Conservation (phyloP, 2,113 vertebrate species). For the Ophiodon elongatus region DNA sequence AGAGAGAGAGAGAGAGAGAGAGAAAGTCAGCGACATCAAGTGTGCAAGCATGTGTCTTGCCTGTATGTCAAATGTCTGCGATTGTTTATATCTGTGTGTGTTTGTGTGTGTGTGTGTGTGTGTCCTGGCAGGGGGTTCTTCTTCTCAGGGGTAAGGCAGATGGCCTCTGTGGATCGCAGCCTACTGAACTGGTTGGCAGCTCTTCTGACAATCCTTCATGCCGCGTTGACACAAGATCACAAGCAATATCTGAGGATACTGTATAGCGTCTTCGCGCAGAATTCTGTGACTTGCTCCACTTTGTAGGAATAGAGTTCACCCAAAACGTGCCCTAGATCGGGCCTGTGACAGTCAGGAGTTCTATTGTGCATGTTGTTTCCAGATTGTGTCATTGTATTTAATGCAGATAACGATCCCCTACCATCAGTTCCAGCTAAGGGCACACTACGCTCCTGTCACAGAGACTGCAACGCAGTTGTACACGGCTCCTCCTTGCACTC, state of each 20-base stretch:
- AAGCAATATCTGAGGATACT: constrained; percentile 62
- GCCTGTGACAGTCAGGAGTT: constrained; percentile 20
- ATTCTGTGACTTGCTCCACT: constrained; percentile 60
- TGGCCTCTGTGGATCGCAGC: constrained; percentile 68
- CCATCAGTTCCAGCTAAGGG: constrained; percentile 21
- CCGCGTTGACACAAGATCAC: constrained; percentile 66
- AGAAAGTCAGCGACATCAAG: constrained; percentile 27
- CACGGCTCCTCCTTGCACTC: constrained; percentile 37
- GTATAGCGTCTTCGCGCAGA: constrained; percentile 61
- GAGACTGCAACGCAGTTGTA: constrained; percentile 27
- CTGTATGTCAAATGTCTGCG: constrained; percentile 5
- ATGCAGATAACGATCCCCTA: constrained; percentile 51
- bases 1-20: not conserved
- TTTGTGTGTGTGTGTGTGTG: constrained; percentile 30
- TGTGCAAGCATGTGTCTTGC: constrained; percentile 31
- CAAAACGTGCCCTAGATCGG: constrained; percentile 52
- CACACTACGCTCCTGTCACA: constrained; percentile 39
- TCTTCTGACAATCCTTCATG: constrained; percentile 73
- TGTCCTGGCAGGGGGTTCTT: constrained; percentile 35
- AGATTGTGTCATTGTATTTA: constrained; percentile 54
- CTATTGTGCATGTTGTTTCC: constrained; percentile 42
- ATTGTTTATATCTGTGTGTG: constrained; percentile 24
- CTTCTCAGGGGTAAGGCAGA: constrained; percentile 65
- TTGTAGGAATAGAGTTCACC: constrained; percentile 54
- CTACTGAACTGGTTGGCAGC: constrained; percentile 73